phyloP scores from a whole-genome alignment of 2,888 invertebrate species.

The Germaria angustata region DNA sequence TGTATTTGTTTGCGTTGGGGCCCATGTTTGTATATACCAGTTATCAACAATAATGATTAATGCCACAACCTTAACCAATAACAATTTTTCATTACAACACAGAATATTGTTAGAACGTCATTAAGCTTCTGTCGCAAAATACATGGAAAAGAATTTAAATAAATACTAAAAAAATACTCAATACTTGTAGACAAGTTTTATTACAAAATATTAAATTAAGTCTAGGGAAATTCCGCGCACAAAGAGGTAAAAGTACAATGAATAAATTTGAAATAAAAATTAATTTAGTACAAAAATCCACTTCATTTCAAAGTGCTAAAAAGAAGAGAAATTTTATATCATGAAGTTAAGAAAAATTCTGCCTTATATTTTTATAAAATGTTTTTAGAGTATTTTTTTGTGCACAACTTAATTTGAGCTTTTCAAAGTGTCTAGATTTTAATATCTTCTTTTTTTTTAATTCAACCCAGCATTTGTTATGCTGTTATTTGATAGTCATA shows the following conservation, averaged over 20 bases:
- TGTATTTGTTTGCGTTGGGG: too few species aligned
- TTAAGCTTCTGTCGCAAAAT: constrained; percentile 25
- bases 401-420: constrained; percentile 35
- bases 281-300: not conserved
- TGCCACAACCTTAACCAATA: constrained; percentile 17
- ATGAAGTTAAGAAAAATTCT: not conserved
- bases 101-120: constrained; percentile 5
- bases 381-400: not conserved
- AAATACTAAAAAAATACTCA: constrained; percentile 7
- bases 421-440: constrained; percentile 52
- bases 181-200: constrained; percentile 15
- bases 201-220: constrained; percentile 22
- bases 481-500: constrained; percentile 59
- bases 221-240: constrained; percentile 19
- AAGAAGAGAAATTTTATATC: not conserved
- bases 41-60: constrained; percentile 16
- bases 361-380: not conserved
- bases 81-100: constrained; percentile 16
- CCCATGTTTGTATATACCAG: not conserved
- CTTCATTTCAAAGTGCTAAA: constrained; percentile 5
- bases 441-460: constrained; percentile 40
- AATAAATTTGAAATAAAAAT: constrained; percentile 3
- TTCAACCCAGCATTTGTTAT: constrained; percentile 13
- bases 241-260: not conserved
- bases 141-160: not conserved